These are phyloP conservation scores for Ceyx melanurus DNA, from an alignment of 2,113 vertebrate genomes.

Conservation along the genomic window DNA sequence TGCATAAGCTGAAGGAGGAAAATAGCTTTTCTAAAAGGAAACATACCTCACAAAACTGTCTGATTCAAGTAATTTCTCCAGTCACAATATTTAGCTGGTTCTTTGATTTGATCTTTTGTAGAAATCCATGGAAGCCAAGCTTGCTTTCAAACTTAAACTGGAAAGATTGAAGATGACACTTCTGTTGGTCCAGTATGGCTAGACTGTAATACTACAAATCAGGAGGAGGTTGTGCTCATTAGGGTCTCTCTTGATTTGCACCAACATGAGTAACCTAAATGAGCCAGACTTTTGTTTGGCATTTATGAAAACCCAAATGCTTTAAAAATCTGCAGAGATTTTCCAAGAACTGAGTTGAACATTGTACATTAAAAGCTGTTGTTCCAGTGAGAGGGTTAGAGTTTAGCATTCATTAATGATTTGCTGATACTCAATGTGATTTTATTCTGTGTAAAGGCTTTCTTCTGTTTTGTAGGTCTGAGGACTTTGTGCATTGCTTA, in stretches of 20 bases:
- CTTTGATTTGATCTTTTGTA: background rate
- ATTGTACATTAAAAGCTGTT: background rate
- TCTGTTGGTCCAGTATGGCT: background rate
- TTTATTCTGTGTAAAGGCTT: background rate
- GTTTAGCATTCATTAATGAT: background rate
- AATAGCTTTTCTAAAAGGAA: background rate
- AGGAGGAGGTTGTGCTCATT: background rate
- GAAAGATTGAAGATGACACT: background rate
- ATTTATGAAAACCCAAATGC: background rate
- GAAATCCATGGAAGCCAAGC: background rate
- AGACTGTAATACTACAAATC: background rate
- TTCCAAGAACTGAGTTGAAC: background rate
- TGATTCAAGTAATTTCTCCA: background rate
- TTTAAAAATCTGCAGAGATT: background rate
- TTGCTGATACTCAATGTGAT: background rate
- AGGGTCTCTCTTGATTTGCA: background rate
- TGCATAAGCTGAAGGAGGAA: background rate
- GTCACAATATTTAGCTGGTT: accelerated
- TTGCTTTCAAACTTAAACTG: background rate
- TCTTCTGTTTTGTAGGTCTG: conserved; percentile 78
- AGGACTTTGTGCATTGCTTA: conserved; percentile 95
- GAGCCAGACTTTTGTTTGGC: background rate
- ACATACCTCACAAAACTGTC: background rate
- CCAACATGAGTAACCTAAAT: too few species aligned
- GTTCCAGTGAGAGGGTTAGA: background rate